A percentile compares a stretch with the other conserved stretches of the same genome.
Evolutionary conservation across 2,888 invertebrate species (phyloP).

Genomic region (Aelia acuminata): DNA sequence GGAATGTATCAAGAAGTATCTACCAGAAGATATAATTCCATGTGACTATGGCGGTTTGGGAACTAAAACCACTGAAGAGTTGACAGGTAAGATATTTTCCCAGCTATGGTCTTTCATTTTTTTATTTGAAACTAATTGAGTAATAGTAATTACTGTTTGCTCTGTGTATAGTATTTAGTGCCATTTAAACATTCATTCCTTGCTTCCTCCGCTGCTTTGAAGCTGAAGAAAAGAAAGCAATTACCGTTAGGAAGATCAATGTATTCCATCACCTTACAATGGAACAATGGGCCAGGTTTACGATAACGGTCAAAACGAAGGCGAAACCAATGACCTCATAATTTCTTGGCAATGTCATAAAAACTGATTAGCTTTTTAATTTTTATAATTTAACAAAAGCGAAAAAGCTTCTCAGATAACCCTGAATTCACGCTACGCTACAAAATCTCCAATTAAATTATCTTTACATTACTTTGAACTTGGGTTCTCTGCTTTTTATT

Average conservation of each 20-base stretch:
- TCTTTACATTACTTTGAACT: too few relatives aligned
- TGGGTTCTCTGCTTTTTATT: too few relatives aligned
- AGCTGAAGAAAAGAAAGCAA: not conserved
- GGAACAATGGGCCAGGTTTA: not conserved
- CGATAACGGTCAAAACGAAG: not conserved
- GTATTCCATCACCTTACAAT: not conserved
- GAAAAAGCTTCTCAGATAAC: too few relatives aligned
- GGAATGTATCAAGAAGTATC: not conserved
- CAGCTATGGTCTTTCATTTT: not conserved
- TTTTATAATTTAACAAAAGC: not conserved
- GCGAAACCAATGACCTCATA: not conserved
- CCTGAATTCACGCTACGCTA: too few relatives aligned
- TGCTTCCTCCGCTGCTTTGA: too few relatives aligned
- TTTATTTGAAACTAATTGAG: not conserved
- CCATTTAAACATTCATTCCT: not conserved
- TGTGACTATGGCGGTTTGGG: not conserved
- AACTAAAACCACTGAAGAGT: not conserved
- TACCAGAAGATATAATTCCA: slow-evolving; percentile 26
- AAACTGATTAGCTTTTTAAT: not conserved
- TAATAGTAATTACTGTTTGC: too few relatives aligned
- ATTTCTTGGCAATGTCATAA: not conserved
- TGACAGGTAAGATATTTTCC: not conserved
- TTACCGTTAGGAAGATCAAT: not conserved
- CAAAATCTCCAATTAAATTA: too few relatives aligned
- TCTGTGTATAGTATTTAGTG: not conserved